Evolutionary conservation across 1,140 invertebrate species (phyloP).

Genomic region (Ceratoteleas bidentatus): DNA sequence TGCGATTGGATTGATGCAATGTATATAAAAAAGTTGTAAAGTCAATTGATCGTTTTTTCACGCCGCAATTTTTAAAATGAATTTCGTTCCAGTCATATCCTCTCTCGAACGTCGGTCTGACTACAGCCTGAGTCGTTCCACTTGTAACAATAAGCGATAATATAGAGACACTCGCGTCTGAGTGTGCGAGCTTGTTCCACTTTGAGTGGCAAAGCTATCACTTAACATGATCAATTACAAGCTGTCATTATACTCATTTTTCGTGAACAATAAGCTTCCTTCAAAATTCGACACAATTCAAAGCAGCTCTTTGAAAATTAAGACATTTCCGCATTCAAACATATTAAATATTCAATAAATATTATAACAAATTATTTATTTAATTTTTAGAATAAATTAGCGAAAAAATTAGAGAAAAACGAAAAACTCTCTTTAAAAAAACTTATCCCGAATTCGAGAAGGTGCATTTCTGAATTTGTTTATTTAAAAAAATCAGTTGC

Average conservation of each 20-base stretch:
- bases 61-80: conserved; percentile 12
- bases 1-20: no score
- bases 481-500: no score
- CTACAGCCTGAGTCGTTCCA: conserved; percentile 43
- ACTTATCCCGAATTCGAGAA: no score
- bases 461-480: no score
- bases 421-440: no score
- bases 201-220: conserved; percentile 46
- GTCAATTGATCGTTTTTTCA: not conserved
- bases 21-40: no score
- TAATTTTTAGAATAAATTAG: no score
- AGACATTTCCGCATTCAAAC: no score
- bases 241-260: conserved; percentile 32
- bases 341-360: no score
- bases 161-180: conserved; percentile 40
- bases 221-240: conserved; percentile 47
- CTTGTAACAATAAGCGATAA: conserved; percentile 59
- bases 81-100: conserved; percentile 16
- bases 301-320: not conserved
- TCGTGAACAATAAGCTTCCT: conserved; percentile 2
- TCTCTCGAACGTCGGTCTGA: conserved; percentile 39
- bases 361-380: no score
- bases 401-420: no score
- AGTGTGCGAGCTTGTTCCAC: conserved; percentile 48
- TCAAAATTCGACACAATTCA: conserved; percentile 4